phyloP scores from a whole-genome alignment of 2,888 invertebrate genomes.

The Megaustenia siamemsis region DNA sequence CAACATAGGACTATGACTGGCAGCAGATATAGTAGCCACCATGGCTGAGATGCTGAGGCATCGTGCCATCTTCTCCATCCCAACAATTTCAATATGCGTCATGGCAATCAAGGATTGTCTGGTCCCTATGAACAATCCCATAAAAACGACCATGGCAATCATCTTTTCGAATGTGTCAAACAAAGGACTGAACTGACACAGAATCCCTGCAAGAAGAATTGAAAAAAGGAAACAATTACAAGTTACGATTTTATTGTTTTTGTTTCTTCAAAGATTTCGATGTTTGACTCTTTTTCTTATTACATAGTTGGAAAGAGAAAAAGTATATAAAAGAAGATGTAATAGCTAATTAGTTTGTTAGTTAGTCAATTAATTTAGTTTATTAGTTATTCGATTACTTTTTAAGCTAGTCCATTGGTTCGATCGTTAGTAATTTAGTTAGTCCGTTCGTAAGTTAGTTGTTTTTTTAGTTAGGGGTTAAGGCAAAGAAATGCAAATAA shows the following conservation, averaged over 20 bases:
- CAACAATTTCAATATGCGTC: constrained; percentile 63
- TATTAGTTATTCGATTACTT: no score
- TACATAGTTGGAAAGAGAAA: no score
- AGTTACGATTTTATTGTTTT: neutral
- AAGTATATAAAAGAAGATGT: no score
- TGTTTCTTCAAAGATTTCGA: no score
- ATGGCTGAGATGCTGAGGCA: constrained; percentile 60
- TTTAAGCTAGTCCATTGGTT: no score
- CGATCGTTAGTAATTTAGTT: no score
- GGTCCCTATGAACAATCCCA: constrained; percentile 62
- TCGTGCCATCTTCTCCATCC: constrained; percentile 62
- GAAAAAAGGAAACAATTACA: neutral
- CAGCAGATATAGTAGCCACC: constrained; percentile 57
- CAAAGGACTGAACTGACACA: constrained; percentile 46
- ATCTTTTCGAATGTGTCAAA: constrained; percentile 58
- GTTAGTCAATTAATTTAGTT: no score
- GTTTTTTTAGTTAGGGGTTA: no score
- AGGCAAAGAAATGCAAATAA: no score
- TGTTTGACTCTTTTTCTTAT: no score
- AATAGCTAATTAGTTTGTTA: no score
- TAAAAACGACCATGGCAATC: constrained; percentile 58
- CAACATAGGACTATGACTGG: constrained; percentile 58
- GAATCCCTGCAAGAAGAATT: neutral
- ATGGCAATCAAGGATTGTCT: constrained; percentile 63
- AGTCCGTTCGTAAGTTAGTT: no score